Conservation (phyloP, 2,113 vertebrate genomes). For the Calcarius ornatus region DNA sequence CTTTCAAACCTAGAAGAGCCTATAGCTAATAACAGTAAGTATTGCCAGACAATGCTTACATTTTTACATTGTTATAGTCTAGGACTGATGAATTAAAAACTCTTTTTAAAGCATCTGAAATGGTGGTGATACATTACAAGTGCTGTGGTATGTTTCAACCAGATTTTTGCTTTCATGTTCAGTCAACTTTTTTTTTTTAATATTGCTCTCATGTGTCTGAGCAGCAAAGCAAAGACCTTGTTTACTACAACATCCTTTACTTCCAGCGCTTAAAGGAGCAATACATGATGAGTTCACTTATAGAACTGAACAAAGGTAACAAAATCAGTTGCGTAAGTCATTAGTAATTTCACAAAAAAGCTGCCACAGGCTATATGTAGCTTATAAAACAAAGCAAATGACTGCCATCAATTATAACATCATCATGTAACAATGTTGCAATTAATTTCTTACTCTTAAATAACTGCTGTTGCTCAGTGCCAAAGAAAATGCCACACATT, state of each 20-base stretch:
- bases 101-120: not conserved
- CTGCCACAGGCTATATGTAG: constrained; percentile 31
- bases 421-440: constrained; percentile 76
- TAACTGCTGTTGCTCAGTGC: constrained; percentile 65
- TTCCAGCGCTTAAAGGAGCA: constrained; percentile 19
- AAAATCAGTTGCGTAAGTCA: constrained; percentile 35
- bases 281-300: not conserved
- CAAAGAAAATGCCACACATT: constrained; percentile 67
- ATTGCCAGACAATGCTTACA: not conserved
- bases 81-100: not conserved
- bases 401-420: constrained; percentile 85
- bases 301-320: constrained; percentile 15
- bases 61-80: not conserved
- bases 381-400: constrained; percentile 77
- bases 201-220: constrained; percentile 10
- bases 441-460: constrained; percentile 82
- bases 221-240: constrained; percentile 15
- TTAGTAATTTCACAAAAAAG: constrained; percentile 59
- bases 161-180: not conserved
- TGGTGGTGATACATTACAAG: not conserved
- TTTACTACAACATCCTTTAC: constrained; percentile 43
- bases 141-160: not conserved
- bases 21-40: not conserved
- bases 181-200: constrained; percentile 16
- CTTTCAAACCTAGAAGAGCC: not conserved